Base-by-base conservation (phyloP, 2,113 vertebrate species). In the Erythrocercus mccallii region DNA sequence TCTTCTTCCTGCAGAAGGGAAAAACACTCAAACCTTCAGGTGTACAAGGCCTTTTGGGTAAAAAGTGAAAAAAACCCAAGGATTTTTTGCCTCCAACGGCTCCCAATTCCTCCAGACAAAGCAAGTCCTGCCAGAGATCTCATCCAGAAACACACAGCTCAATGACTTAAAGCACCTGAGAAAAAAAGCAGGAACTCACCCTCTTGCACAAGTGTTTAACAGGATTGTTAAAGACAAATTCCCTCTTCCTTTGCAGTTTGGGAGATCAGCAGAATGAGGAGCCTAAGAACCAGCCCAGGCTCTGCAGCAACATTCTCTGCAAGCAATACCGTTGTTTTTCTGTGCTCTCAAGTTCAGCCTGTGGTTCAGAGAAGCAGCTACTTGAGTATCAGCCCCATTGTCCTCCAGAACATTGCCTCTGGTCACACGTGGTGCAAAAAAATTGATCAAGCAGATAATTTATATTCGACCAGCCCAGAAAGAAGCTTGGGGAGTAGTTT, bases 331-430 rank as follows among this genome's bases (percentile, higher is more conserved):
- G 74, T 13, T 81, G 64, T 62, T 88, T 70, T 60, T 22, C 69
- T 92, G 80, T 14, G 6, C 91, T 83, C 91, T 61, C 48, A 78
- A 93, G 74, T 50, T 86, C 88, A 70, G 88, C 68, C 10, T 94
- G 86, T 2, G 92, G 94, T 92, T 93, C 82, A 31, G 73, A 94
- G 81, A 5, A 91, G 70, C 80, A 94, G 86, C 92, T 91, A 82
- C 89, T 90, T 94, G 65, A 86, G 12, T 40, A 86, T 91, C 81
- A 89, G 31, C 70, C 77, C 74, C 94, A 95, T 84, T 96, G 95
- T 89, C 86, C 88, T 86, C 66, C 72, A 95, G 69, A 84, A 88
- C 65, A 40, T 88, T 0, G 72, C 93, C 94, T 92, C 81, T 60
- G 83, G 94, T 86, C 58, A 92, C 68, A 81, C 69, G 25, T 64